Base-by-base conservation (phyloP, 2,888 invertebrate species). In the Eurytoma californica region DNA sequence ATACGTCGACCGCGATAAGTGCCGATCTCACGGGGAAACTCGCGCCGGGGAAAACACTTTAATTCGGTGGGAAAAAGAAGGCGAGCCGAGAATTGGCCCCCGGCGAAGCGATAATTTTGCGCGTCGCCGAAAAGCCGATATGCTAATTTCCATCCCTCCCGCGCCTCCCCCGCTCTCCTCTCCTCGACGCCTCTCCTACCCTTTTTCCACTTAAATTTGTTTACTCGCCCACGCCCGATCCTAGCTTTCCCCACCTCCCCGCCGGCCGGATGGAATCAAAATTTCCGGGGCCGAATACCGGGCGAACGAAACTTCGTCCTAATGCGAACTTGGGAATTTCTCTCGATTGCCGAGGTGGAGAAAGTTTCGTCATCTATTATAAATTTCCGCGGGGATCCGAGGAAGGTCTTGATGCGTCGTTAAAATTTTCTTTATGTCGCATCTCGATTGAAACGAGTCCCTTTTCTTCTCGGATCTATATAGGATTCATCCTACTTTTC, bases 1-100 rank as follows among this genome's bases (percentile, higher is more conserved):
- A 87, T 86, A 87, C 85, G 83, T 81, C 82, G 82, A 80, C n/a
- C 39, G 72, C 72, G 61, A 77, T 72, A 72, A 60, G 66, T 66
- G 60, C 58, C 82, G 82, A 82, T 72, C 77, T 69, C 74, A 65
- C 24, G 4, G 30, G 24, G 63, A 67, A 75, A 61, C 61, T 75
- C 61, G 61, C 66, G 70, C 77, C 69, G 82, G 72, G 74, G 70
- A 83, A 82, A 82, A 83, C 82, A 82, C 82, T 84, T 83, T 82
- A 82, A 84, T 83, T 82, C 75, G 78, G 79, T 78, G 80, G 76
- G 78, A 61, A 39, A 18, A 51, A 24, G 39, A 75, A 73, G 63
- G 77, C 39, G 68, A 18, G 67, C 39, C 28, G 49, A 16, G 20
- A 61, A 72, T 66, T 57, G 72, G 14, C 39, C 49, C 16, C 70